Evolutionary conservation across 2,113 vertebrate species (phyloP).

Genomic region (Sylvilagus bachmani): DNA sequence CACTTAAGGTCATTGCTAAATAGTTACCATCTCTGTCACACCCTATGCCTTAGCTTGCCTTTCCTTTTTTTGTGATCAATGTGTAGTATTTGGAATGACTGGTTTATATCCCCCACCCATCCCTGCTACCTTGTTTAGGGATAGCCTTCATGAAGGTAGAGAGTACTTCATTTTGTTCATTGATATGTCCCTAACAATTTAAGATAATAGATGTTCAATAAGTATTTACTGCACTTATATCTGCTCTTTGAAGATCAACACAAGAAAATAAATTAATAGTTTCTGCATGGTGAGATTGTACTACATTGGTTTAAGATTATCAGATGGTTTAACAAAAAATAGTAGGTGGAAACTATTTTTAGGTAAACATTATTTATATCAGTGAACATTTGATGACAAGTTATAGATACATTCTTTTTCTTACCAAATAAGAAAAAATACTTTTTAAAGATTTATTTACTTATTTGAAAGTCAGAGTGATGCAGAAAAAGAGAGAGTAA

Average conservation of each 20-base stretch:
- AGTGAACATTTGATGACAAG: not conserved
- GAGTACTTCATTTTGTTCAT: not conserved
- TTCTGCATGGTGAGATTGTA: not conserved
- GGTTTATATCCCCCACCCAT: not conserved
- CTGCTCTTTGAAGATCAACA: constrained; percentile 11
- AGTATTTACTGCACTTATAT: not conserved
- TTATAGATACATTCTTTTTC: not conserved
- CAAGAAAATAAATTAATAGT: not conserved
- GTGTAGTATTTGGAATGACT: not conserved
- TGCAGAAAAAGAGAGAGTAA: too few species aligned
- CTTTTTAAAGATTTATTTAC: not conserved
- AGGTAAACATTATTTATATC: not conserved
- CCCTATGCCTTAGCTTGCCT: not conserved
- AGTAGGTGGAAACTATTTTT: not conserved
- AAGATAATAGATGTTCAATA: not conserved
- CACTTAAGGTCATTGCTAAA: not conserved
- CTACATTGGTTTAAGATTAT: not conserved
- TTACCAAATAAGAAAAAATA: constrained; percentile 35
- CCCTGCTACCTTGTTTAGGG: not conserved
- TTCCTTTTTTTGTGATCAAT: not conserved
- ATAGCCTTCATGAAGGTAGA: not conserved
- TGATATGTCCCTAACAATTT: not conserved
- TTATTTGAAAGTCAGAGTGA: too few species aligned
- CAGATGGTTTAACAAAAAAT: not conserved
- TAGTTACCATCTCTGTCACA: not conserved